These are phyloP conservation scores for Stenopsyche tienmushanensis DNA, from an alignment of 1,140 invertebrate genomes.

Conservation along the genomic window DNA sequence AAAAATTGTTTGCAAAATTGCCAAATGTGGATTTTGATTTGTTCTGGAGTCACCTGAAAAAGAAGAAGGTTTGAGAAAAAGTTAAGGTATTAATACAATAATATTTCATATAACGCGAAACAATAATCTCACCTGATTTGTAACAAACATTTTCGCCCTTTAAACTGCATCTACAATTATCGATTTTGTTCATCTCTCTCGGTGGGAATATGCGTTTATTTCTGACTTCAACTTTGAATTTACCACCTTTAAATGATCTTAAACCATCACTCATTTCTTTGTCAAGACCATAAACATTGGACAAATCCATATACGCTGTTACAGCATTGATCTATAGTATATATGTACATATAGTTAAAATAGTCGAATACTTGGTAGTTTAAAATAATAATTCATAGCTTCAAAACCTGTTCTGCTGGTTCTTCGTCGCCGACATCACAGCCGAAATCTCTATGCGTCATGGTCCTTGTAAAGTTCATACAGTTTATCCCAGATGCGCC, in stretches of 20 bases:
- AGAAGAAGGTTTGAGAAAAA: too few species aligned
- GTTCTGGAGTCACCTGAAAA: constrained; percentile 61
- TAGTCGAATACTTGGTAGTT: too few species aligned
- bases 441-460: constrained; percentile 55
- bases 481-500: constrained; percentile 34
- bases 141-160: constrained; percentile 23
- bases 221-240: constrained; percentile 11
- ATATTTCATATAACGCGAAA: too few species aligned
- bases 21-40: constrained; percentile 63
- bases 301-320: constrained; percentile 25
- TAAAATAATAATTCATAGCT: too few species aligned
- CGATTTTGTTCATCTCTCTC: constrained; percentile 37
- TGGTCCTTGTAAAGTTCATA: constrained; percentile 46
- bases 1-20: constrained; percentile 61
- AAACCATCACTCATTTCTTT: background rate
- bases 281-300: constrained; percentile 20
- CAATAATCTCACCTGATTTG: constrained; percentile 20
- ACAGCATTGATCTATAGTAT: constrained; percentile 31
- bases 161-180: constrained; percentile 17
- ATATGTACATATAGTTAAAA: too few species aligned
- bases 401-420: constrained; percentile 28
- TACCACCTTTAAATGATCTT: constrained; percentile 4
- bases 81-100: too few species aligned
- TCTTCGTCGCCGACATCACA: constrained; percentile 48
- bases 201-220: constrained; percentile 20